Evolutionary conservation across 2,797 vertebrate genomes (phyloP), one percentile per base, ranked within the genome.

Genomic region (Peromyscus aztecus): DNA sequence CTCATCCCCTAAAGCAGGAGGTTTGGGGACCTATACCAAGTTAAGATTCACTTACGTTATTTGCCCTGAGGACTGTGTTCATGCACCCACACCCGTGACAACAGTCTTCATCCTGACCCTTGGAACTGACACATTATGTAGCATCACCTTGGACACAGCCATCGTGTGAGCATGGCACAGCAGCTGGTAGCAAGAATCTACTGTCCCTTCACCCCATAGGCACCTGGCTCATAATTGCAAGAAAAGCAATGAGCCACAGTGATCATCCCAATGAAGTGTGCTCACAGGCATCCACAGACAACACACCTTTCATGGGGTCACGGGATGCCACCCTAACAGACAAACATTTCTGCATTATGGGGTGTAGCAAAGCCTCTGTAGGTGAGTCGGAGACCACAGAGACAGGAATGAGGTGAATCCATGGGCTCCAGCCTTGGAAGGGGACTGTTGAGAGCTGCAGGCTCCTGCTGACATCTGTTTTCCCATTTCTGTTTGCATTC

Each of bases 401-500:
- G 75, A 91, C 52, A 24, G 85, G 71, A 82, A 63, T 86, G 97
- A 96, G 76, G 90, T 94, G 97, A 94, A 85, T 90, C 91, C 97
- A 76, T 0, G 27, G 19, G 55, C 2, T 12, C 89, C 2, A n/a
- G 80, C 40, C 31, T 89, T 13, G 23, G 61, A n/a, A 29, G 61
- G 16, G 24, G 13, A 2, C 23, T 2, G 43, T 29, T 29, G 34
- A 40, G 97, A 97, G 92, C 91, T 59, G 46, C 13, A 94, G 90
- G 46, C 83, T 89, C 98, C 97, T 81, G 67, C 97, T 95, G 55
- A 95, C 69, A 10, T 93, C 95, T 96, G 98, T 94, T 97, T 96
- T 19, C 97, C 98, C 96, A 97, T 95, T 96, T 98, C 94, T 96
- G 94, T 99, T 99, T 95, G 83, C 93, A 43, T 97, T 89, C 99